Conservation (phyloP, 1,140 invertebrate species). For the Sitodiplosis mosellana region DNA sequence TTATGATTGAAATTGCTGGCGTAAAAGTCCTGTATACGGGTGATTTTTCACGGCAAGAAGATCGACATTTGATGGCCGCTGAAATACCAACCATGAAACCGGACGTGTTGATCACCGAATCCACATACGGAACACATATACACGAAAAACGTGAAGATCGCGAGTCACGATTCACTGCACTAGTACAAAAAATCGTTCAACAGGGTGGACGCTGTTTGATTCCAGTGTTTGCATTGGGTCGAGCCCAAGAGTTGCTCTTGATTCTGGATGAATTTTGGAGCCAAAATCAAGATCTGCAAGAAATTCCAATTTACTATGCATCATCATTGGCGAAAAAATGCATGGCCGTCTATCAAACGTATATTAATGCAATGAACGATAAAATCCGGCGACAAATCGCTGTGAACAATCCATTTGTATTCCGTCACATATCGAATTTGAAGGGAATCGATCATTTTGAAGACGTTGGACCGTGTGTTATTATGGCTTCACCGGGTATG, state of each 20-base stretch:
- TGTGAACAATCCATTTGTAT: constrained; percentile 97
- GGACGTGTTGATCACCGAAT: constrained; percentile 95
- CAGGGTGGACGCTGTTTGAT: constrained; percentile 94
- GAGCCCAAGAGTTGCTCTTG: constrained; percentile 90
- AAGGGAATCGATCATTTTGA: constrained; percentile 99
- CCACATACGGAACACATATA: constrained; percentile 98
- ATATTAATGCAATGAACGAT: constrained; percentile 99
- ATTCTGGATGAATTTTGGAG: constrained; percentile 99
- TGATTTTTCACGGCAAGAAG: constrained; percentile 96
- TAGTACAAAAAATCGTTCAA: constrained; percentile 91
- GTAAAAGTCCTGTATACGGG: constrained; percentile 95
- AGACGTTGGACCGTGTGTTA: constrained; percentile 96
- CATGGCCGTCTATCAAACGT: constrained; percentile 99
- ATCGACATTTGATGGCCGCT: constrained; percentile 97
- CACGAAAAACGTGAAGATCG: constrained; percentile 96
- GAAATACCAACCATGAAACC: constrained; percentile 93
- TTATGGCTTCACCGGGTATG: constrained; percentile 99
- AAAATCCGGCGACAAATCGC: constrained; percentile 89
- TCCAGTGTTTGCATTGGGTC: constrained; percentile 93
- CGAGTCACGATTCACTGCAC: constrained; percentile 82
- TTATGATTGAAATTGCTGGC: constrained; percentile 99
- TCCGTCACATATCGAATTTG: constrained; percentile 95
- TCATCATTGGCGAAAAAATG: constrained; percentile 98
- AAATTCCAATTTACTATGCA: constrained; percentile 99
- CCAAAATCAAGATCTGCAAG: constrained; percentile 92